phyloP scores from a whole-genome alignment of 2,888 invertebrate species.

The Perizoma affinitatum region DNA sequence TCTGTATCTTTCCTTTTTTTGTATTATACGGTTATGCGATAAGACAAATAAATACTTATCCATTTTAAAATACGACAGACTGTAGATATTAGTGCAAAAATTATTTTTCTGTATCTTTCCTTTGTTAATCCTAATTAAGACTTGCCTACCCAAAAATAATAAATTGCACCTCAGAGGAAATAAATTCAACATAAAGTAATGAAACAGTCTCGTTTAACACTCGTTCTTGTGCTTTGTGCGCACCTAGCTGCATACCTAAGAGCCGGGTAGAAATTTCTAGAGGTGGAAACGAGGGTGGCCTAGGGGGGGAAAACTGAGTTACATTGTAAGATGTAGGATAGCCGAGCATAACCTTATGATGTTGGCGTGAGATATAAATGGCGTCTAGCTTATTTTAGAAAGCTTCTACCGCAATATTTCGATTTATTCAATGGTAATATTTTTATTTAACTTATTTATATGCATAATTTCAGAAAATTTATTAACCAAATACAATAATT shows the following conservation, averaged over 20 bases:
- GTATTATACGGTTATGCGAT: no score
- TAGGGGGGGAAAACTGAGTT: conserved; percentile 58
- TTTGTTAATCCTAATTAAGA: conserved; percentile 6
- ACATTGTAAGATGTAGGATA: conserved; percentile 50
- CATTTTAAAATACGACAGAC: no score
- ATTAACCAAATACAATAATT: conserved; percentile 4
- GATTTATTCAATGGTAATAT: no score
- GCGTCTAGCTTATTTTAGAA: conserved; percentile 5
- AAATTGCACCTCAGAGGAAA: conserved; percentile 30
- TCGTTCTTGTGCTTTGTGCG: conserved; percentile 49
- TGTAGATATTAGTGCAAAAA: no score
- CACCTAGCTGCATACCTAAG: conserved; percentile 44
- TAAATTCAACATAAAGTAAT: conserved; percentile 45
- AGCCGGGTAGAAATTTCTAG: conserved; percentile 63
- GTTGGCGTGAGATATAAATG: conserved; percentile 31
- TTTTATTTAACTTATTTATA: no score
- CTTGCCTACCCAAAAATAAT: conserved; percentile 18
- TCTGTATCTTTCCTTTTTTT: conserved; percentile 1
- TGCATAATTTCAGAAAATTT: neutral
- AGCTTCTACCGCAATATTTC: no score
- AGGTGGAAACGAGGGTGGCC: conserved; percentile 58
- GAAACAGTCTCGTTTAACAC: conserved; percentile 51
- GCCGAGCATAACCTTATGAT: conserved; percentile 44
- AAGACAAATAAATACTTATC: no score
- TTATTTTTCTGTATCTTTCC: neutral